Evolutionary conservation across 30 jellyfish, hydroid and myxozoan genomes (phyloP).

Genomic region (Hydra vulgaris): DNA sequence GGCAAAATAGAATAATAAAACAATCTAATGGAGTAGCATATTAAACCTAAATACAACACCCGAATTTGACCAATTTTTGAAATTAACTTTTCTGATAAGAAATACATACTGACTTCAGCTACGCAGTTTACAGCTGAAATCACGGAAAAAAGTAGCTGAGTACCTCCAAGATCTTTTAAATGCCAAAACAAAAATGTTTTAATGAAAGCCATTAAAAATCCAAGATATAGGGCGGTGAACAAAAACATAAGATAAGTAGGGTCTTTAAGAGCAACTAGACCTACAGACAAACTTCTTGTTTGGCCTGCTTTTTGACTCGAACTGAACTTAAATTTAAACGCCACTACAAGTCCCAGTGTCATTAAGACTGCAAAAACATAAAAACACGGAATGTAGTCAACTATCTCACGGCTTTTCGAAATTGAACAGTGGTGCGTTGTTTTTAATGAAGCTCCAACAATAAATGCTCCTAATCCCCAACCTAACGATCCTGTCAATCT

Average conservation of each 20-base stretch:
- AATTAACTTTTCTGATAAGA: slow-evolving; percentile 76
- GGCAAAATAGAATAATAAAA: slow-evolving; percentile 94
- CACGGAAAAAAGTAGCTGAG: slow-evolving; percentile 86
- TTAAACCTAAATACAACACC: slow-evolving; percentile 78
- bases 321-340: slow-evolving; percentile 60
- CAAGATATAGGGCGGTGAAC: slow-evolving; percentile 89
- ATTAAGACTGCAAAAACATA: slow-evolving; percentile 89
- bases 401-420: slow-evolving; percentile 69
- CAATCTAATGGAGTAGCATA: slow-evolving; percentile 87
- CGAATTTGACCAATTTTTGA: slow-evolving; percentile 81
- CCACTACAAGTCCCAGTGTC: slow-evolving; percentile 80
- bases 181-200: slow-evolving; percentile 97
- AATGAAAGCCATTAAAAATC: slow-evolving; percentile 93
- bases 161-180: slow-evolving; percentile 94
- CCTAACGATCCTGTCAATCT: slow-evolving; percentile 98
- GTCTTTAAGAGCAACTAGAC: slow-evolving; percentile 72
- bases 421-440: slow-evolving; percentile 95
- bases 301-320: slow-evolving; percentile 59
- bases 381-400: slow-evolving; percentile 93
- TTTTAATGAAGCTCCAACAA: slow-evolving; percentile 94
- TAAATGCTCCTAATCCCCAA: slow-evolving; percentile 99
- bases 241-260: slow-evolving; percentile 90
- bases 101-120: slow-evolving; percentile 98
- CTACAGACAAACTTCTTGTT: slow-evolving; percentile 64
- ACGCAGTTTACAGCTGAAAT: slow-evolving; percentile 92